Conservation (phyloP, 1,140 invertebrate genomes). For the Tachypleus tridentatus region DNA sequence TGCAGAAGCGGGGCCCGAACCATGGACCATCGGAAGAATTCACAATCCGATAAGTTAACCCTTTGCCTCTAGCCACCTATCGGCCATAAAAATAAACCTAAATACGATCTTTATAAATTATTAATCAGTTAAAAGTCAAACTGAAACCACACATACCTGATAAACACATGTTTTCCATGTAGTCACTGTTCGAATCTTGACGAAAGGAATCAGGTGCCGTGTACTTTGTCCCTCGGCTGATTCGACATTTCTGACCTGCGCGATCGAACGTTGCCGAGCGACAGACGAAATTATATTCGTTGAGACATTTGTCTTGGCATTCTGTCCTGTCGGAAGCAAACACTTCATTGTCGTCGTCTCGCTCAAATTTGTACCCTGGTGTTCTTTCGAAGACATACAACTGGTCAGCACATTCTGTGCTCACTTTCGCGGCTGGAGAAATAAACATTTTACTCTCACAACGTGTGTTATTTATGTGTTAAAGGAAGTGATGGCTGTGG, state of each 20-base stretch:
- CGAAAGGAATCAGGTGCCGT: slow-evolving; percentile 62
- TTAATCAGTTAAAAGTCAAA: neutral
- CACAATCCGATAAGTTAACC: too few relatives aligned
- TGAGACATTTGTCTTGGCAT: slow-evolving; percentile 78
- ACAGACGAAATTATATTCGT: slow-evolving; percentile 61
- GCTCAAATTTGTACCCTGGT: slow-evolving; percentile 41
- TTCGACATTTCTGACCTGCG: slow-evolving; percentile 55
- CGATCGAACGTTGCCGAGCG: slow-evolving; percentile 71
- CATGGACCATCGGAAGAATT: too few relatives aligned
- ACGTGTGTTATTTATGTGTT: neutral
- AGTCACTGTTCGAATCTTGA: slow-evolving; percentile 73
- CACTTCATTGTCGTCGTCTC: slow-evolving; percentile 42
- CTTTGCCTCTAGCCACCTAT: too few relatives aligned
- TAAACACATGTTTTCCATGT: slow-evolving; percentile 79
- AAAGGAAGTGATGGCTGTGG: too few relatives aligned
- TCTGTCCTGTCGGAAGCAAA: slow-evolving; percentile 58
- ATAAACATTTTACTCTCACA: neutral
- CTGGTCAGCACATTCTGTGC: slow-evolving; percentile 70
- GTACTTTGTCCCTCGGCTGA: slow-evolving; percentile 65
- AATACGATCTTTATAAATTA: too few relatives aligned
- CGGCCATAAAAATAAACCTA: too few relatives aligned
- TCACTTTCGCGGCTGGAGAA: slow-evolving; percentile 59
- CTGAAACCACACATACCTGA: slow-evolving; percentile 47
- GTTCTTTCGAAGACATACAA: slow-evolving; percentile 77
- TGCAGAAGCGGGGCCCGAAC: too few relatives aligned